These are phyloP conservation scores for Caenorhabditis sp. DNA, from an alignment of 2,888 invertebrate species.

Conservation along the genomic window DNA sequence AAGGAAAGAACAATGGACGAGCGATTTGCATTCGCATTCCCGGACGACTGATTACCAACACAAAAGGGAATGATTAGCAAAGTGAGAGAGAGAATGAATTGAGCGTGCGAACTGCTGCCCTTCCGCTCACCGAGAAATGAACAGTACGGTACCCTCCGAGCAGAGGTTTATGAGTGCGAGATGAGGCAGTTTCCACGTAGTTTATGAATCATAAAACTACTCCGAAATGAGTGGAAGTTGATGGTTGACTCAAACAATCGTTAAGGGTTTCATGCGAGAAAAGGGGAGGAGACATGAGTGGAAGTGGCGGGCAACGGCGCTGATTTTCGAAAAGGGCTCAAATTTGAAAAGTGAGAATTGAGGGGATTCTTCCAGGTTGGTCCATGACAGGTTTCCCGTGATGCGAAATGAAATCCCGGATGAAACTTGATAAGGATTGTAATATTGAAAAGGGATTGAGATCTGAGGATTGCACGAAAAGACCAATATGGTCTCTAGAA, in stretches of 20 bases:
- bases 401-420: not conserved
- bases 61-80: conserved; percentile 18
- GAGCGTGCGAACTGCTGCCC: conserved; percentile 7
- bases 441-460: not conserved
- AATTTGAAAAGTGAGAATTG: not conserved
- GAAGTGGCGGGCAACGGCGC: not conserved
- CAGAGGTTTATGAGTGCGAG: conserved; percentile 26
- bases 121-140: not conserved
- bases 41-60: conserved; percentile 10
- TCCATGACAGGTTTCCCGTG: conserved; percentile 1
- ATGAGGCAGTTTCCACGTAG: conserved; percentile 9
- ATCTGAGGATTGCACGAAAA: not conserved
- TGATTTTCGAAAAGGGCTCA: not conserved
- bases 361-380: conserved; percentile 7
- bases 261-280: conserved; percentile 27
- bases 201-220: conserved; percentile 35
- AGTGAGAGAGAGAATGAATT: not conserved
- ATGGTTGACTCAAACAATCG: conserved; percentile 10
- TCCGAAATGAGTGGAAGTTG: conserved; percentile 32
- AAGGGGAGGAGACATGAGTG: not conserved
- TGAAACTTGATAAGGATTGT: not conserved
- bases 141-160: conserved; percentile 4
- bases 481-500: not conserved
- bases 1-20: not conserved
- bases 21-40: conserved; percentile 1